Evolutionary conservation across 1,140 invertebrate species (phyloP).

Genomic region (Brachionus plicatilis): DNA sequence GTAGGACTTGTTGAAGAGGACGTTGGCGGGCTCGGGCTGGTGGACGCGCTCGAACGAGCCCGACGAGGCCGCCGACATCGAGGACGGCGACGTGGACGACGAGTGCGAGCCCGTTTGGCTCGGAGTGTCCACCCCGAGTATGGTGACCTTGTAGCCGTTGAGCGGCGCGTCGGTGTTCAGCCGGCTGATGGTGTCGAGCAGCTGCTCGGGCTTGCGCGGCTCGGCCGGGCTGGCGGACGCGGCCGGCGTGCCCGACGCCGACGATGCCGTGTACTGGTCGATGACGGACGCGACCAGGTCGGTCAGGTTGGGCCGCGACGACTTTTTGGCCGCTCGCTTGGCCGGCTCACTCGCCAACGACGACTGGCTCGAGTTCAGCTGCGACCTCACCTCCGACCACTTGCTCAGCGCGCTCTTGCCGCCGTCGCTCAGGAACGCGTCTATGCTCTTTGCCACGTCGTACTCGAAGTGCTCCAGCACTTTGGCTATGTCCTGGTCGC

Average conservation of each 20-base stretch:
- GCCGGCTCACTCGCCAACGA: not conserved
- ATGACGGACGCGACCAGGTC: constrained; percentile 34
- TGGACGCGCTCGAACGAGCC: not conserved
- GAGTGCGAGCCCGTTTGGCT: not conserved
- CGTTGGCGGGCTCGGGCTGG: not conserved
- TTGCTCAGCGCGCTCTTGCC: not conserved
- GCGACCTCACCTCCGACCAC: not conserved
- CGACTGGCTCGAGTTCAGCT: constrained; percentile 7
- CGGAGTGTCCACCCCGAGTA: not conserved
- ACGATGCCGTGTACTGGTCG: not conserved
- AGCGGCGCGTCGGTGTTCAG: not conserved
- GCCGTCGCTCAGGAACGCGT: constrained; percentile 26
- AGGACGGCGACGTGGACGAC: constrained; percentile 23
- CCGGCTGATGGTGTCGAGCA: not conserved
- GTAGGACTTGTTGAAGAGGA: not conserved
- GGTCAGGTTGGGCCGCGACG: not conserved
- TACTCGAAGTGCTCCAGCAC: constrained; percentile 22
- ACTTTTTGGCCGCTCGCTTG: not conserved
- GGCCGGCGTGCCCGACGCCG: not conserved
- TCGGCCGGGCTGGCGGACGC: not conserved
- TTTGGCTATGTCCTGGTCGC: constrained; percentile 12
- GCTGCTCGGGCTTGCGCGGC: not conserved
- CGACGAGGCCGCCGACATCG: not conserved
- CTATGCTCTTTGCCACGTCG: constrained; percentile 32
- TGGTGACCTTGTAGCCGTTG: constrained; percentile 8